Evolutionary conservation across 2,888 invertebrate species (phyloP), one percentile per base, ranked within the genome.

Genomic region (Ophion costatus): DNA sequence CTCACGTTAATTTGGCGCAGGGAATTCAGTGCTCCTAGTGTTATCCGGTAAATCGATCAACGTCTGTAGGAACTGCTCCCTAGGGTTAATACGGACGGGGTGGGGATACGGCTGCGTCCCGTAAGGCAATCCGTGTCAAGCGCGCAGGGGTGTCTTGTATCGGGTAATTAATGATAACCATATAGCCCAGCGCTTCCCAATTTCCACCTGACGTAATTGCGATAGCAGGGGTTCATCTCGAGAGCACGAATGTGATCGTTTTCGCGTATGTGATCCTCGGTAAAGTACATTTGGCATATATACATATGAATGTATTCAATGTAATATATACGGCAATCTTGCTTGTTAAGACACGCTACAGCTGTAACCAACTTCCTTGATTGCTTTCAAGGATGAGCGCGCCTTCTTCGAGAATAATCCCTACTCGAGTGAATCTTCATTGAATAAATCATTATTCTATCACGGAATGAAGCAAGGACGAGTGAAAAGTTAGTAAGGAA

Each of bases 121-220:
- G 76, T 59, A 73, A 82, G 85, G 76, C 76, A 85, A 82, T 79
- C 82, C 85, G 85, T 85, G 85, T 82, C 85, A 82, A 85, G 85
- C 77, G 61, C 6, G 56, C 5, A 42, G 64, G 57, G 67, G 67
- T 74, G 80, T 80, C 82, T 85, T 80, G 80, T 85, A 85, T 85
- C 85, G 82, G 85, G 74, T 85, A 85, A 85, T 85, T 85, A 85
- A 85, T 85, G 82, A 85, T 85, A 85, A 82, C 85, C 82, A 74
- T 85, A 85, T 74, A 85, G 73, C 69, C 74, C 59, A 67, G 61
- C 76, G 82, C 77, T 85, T 80, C 80, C 80, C 85, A 82, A 85
- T 85, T 80, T 83, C 85, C 85, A 85, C 82, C 80, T 82, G 82
- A 82, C 79, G 82, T 85, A 82, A 82, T 82, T 82, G 82, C 85